Base-by-base conservation (phyloP, 1,140 invertebrate genomes). In the Meloidogyne hapla region DNA sequence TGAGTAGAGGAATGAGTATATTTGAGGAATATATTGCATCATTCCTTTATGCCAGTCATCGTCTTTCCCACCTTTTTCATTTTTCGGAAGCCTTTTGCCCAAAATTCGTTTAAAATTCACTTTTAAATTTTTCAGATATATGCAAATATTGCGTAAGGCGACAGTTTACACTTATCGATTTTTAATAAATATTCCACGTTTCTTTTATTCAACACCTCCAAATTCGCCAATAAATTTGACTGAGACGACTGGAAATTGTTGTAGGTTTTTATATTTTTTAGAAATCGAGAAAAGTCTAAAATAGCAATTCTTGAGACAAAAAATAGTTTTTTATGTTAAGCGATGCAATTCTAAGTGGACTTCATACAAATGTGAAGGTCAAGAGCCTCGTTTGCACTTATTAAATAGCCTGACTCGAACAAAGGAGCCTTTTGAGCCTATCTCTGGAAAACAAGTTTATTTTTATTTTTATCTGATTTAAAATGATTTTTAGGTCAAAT, bases 391-490 rank as follows among this genome's bases (percentile, higher is more conserved):
- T 65, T 65, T 88, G 12, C 74, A 75, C 21, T 25, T 88, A 0
- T 86, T 83, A 74, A 89, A 88, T 68, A 88, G 86, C 64, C 80
- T 89, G 25, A 88, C 85, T n/a, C 63, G 87, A 42, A 65, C 76
- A 25, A 88, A 90, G 89, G 96, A 98, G 88, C 89, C 91, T 71
- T 99, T 99, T 89, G 88, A 93, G 0, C 94, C 95, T 9, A 90
- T 93, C 81, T 91, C 91, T 90, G 93, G 93, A 15, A 88, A 88
- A 13, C 92, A 92, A 83, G 82, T 84, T 15, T 80, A 18, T 61
- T 77, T 8, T 33, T 0, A 33, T 33, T 81, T 23, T 13, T 15
- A 21, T 61, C 12, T 77, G 9, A 40, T 25, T 21, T 15, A 12
- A 15, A 76, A 13, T 26, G 28, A 48, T 75, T 13, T 23, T 69